Evolutionary conservation across 2,113 vertebrate species (phyloP), one percentile per base, ranked within the genome.

Genomic region (Chunga burmeisteri): DNA sequence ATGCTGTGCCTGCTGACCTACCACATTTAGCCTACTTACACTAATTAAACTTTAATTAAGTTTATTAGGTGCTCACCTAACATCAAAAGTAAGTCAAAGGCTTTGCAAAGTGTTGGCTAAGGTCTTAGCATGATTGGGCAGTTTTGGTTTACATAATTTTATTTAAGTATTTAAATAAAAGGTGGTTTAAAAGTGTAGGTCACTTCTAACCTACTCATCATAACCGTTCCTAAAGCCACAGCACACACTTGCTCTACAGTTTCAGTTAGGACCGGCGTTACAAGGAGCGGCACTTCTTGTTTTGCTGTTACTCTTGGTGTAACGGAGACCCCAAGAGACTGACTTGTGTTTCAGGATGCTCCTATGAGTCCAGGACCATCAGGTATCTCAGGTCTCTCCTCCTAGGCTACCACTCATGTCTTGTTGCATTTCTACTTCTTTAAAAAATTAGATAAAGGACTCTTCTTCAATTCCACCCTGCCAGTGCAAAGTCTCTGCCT

Each of bases 41-140:
- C 30, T 94, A 91, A 96, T 96, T 97, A 82, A 90, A 85, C 78
- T 77, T 93, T 96, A 89, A 95, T 97, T 96, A 95, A 95, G 73
- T 66, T 82, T 85, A 46, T 65, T 79, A 72, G 66, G 53, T 65
- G 27, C 46, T 96, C 78, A 62, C 77, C 73, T 91, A 30, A 72
- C 49, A 80, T 53, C 77, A 40, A 42, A 95, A 90, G 81, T 82
- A 72, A 95, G 86, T 72, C 78, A 95, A 90, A 94, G 88, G 79
- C 71, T 80, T 86, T 75, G 79, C 62, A 32, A 66, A 86, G n/a
- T 2, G 7, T 87, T 92, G 62, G 86, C 52, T 7, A 58, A 84
- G 49, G 73, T 38, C 81, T 89, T 59, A 56, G 70, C 7, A 8
- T 75, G 89, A 93, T 56, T 8, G 11, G 56, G 53, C 61, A 79